A percentile compares a stretch with the other conserved stretches of the same genome.
Evolutionary conservation across 2,113 vertebrate species (phyloP).

Genomic region (zebrafish (Danio rerio)): GRCz12tu NC_133197.1:25605001-25605500

Average conservation of each 20-base stretch:
- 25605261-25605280: constrained; percentile 79
- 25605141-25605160: constrained; percentile 80
- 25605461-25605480: background rate
- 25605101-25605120: background rate
- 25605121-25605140: constrained; percentile 76
- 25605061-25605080: constrained; percentile 63
- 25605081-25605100: background rate
- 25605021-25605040: constrained; percentile 80
- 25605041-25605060: constrained; percentile 84
- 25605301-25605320: constrained; percentile 71
- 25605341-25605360: constrained; percentile 75
- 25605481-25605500: constrained; percentile 39
- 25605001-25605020: constrained; percentile 74
- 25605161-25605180: constrained; percentile 79
- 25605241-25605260: constrained; percentile 76
- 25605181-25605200: constrained; percentile 79
- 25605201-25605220: constrained; percentile 75
- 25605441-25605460: background rate
- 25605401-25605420: no score
- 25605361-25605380: constrained; percentile 73
- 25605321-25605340: constrained; percentile 67
- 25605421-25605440: no score
- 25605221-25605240: constrained; percentile 69
- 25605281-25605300: constrained; percentile 66
- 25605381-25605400: constrained; percentile 73